These are phyloP conservation scores for Listrodromus nycthemerus DNA, from an alignment of 2,888 invertebrate genomes.

Conservation along the genomic window DNA sequence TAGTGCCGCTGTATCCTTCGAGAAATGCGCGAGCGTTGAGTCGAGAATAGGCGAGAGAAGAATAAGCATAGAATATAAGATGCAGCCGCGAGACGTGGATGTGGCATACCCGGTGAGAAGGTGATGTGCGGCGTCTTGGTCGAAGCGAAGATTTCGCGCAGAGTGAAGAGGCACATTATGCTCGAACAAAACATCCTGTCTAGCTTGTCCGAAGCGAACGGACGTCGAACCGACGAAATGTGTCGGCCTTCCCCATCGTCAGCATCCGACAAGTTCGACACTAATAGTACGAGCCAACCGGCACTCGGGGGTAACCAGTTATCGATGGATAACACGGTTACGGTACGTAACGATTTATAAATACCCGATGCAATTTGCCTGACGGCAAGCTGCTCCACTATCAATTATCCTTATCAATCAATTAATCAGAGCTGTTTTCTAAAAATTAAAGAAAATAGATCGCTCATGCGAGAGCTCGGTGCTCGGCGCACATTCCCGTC, in stretches of 20 bases:
- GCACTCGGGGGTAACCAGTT: conserved; percentile 20
- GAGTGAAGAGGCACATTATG: neutral
- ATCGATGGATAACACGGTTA: conserved; percentile 13
- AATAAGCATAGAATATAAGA: conserved; percentile 17
- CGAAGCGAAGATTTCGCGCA: neutral
- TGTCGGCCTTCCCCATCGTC: conserved; percentile 27
- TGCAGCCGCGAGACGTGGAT: neutral
- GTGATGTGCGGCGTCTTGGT: conserved; percentile 1
- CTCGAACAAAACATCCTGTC: neutral
- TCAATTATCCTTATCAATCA: conserved; percentile 62
- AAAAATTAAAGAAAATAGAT: conserved; percentile 55
- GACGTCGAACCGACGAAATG: conserved; percentile 27
- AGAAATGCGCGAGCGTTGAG: conserved; percentile 25
- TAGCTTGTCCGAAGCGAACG: neutral
- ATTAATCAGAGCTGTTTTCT: conserved; percentile 55
- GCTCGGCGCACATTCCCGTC: neutral
- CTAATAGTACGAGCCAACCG: neutral
- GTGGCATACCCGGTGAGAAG: conserved; percentile 10
- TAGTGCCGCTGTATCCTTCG: conserved; percentile 16
- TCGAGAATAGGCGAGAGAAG: conserved; percentile 26
- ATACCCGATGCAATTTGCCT: conserved; percentile 51
- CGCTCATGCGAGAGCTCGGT: neutral
- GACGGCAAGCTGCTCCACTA: conserved; percentile 20
- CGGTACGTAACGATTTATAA: conserved; percentile 25
- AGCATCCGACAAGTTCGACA: neutral